These are phyloP conservation scores for Proisotoma minuta DNA, from an alignment of 2,888 invertebrate species.

Conservation along the genomic window DNA sequence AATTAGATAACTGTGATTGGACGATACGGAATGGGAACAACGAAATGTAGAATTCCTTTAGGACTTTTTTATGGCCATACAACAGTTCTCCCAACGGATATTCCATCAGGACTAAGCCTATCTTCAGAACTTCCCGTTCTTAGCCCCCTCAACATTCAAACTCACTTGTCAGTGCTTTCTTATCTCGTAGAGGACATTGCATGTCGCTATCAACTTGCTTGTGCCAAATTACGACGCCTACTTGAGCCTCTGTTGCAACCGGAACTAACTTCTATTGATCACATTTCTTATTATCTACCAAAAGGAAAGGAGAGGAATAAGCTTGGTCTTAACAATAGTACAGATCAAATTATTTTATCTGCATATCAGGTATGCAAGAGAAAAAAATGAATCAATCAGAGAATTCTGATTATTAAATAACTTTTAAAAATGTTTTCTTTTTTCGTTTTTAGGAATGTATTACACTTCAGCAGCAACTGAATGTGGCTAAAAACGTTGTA, in stretches of 20 bases:
- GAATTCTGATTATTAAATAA: neutral
- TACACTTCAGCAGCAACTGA: conserved; percentile 81
- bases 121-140: conserved; percentile 38
- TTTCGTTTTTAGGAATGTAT: conserved; percentile 74
- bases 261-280: conserved; percentile 75
- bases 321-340: conserved; percentile 55
- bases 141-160: conserved; percentile 47
- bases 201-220: conserved; percentile 75
- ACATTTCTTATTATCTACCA: conserved; percentile 74
- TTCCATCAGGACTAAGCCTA: conserved; percentile 19
- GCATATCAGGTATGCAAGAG: conserved; percentile 56
- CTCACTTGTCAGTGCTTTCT: conserved; percentile 63
- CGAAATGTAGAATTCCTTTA: conserved; percentile 81
- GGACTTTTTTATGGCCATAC: conserved; percentile 92
- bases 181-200: conserved; percentile 73
- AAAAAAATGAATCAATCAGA: neutral
- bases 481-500: conserved; percentile 72
- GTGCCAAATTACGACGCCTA: conserved; percentile 74
- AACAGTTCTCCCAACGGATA: conserved; percentile 65
- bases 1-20: conserved; percentile 81
- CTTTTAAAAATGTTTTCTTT: conserved; percentile 5
- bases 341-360: conserved; percentile 55
- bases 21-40: conserved; percentile 83
- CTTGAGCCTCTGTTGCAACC: conserved; percentile 71
- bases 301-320: conserved; percentile 59